These are phyloP conservation scores for Syrphus vitripennis DNA, from an alignment of 2,888 invertebrate species.

Conservation along the genomic window DNA sequence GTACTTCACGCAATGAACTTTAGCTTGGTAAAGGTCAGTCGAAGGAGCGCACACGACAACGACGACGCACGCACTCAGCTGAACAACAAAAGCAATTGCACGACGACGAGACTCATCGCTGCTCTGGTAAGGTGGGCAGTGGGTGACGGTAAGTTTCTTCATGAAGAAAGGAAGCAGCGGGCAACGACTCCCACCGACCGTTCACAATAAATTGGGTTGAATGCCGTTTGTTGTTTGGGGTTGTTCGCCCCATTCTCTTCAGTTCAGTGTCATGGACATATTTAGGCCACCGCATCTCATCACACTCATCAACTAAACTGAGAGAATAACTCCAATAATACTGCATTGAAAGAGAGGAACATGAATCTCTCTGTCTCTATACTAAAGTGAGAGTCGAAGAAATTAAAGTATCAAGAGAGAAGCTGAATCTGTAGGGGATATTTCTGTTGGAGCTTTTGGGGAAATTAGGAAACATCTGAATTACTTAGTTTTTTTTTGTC, in stretches of 20 bases:
- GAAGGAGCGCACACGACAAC: neutral
- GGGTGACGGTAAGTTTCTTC: neutral
- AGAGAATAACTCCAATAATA: constrained; percentile 49
- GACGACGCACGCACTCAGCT: neutral
- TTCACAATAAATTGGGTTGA: constrained; percentile 34
- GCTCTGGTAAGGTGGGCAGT: neutral
- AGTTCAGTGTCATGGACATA: constrained; percentile 63
- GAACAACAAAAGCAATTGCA: neutral
- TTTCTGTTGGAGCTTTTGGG: constrained; percentile 29
- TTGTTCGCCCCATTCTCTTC: constrained; percentile 26
- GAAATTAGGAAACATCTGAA: neutral
- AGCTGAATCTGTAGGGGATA: constrained; percentile 51
- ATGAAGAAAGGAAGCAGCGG: neutral
- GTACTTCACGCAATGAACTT: constrained; percentile 50
- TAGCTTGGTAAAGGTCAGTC: constrained; percentile 62
- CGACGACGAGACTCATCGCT: neutral
- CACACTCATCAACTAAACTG: neutral
- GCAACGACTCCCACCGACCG: constrained; percentile 5
- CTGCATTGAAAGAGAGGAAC: constrained; percentile 53
- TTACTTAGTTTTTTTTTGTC: neutral
- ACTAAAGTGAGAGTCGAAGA: neutral
- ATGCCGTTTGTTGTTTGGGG: constrained; percentile 35
- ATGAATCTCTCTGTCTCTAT: neutral
- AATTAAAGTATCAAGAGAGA: neutral
- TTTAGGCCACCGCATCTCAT: constrained; percentile 9